Conservation (phyloP, 2,113 vertebrate genomes). For the Mohoua ochrocephala region DNA sequence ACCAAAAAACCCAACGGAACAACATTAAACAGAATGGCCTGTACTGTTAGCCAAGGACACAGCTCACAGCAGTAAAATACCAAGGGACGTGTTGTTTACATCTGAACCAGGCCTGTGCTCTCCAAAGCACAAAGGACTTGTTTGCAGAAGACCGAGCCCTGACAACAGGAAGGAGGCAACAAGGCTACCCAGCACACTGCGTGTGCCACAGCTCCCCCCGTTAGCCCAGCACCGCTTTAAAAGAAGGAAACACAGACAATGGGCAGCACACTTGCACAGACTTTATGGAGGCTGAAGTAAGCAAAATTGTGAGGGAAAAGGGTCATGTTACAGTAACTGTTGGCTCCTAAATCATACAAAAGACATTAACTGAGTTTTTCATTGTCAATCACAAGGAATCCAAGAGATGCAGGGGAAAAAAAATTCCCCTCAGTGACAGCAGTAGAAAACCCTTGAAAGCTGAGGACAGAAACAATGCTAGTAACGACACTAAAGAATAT, state of each 20-base stretch:
- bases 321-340: background rate
- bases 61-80: background rate
- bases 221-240: background rate
- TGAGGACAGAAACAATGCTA: background rate
- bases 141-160: background rate
- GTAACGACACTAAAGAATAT: background rate
- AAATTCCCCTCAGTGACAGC: background rate
- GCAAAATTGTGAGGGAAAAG: background rate
- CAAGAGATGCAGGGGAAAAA: background rate
- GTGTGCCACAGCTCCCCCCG: accelerated
- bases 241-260: background rate
- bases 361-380: accelerated
- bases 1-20: accelerated
- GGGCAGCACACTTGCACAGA: background rate
- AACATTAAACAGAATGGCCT: background rate
- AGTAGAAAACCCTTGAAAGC: background rate
- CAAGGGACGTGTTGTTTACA: background rate
- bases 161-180: background rate
- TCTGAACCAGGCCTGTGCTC: background rate
- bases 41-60: background rate
- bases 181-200: background rate
- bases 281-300: background rate
- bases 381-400: background rate
- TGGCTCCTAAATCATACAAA: background rate
- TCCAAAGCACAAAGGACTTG: background rate